These are phyloP conservation scores for Riptortus pedestris DNA, from an alignment of 1,140 invertebrate species.

Conservation along the genomic window DNA sequence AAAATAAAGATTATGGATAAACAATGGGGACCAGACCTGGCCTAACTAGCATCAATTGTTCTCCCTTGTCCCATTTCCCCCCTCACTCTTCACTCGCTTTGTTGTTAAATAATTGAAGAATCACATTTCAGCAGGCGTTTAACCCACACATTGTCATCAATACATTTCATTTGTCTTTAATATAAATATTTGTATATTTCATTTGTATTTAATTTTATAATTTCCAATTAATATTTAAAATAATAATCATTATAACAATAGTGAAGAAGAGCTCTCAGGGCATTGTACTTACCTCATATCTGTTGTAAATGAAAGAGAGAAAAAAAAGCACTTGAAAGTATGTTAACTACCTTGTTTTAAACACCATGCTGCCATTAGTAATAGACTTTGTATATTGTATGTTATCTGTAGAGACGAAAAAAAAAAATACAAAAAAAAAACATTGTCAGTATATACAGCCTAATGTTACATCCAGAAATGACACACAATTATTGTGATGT, in stretches of 20 bases:
- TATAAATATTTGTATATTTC: neutral
- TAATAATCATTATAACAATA: constrained; percentile 5
- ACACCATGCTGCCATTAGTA: constrained; percentile 13
- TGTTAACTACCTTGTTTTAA: constrained; percentile 4
- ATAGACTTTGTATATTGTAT: neutral
- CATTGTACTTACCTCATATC: constrained; percentile 11
- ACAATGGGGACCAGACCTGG: constrained; percentile 24
- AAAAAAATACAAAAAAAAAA: neutral
- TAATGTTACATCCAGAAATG: neutral
- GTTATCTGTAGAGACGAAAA: too few species aligned
- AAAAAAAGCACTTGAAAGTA: neutral
- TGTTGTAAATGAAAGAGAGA: neutral
- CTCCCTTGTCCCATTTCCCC: constrained; percentile 13
- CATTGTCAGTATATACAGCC: neutral
- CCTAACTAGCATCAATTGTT: constrained; percentile 22
- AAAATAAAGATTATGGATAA: too few species aligned
- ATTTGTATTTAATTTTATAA: neutral
- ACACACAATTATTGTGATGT: constrained; percentile 5
- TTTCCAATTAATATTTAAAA: neutral
- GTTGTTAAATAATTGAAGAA: constrained; percentile 22
- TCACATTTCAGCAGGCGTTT: constrained; percentile 15
- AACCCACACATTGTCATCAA: constrained; percentile 8
- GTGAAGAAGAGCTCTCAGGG: constrained; percentile 6
- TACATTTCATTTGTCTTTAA: constrained; percentile 1
- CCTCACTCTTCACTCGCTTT: constrained; percentile 12